A percentile compares a stretch with the other conserved stretches of the same genome.
These are phyloP conservation scores for Brienomyrus longianalis DNA, from an alignment of 2,113 vertebrate species.

Conservation along the genomic window DNA sequence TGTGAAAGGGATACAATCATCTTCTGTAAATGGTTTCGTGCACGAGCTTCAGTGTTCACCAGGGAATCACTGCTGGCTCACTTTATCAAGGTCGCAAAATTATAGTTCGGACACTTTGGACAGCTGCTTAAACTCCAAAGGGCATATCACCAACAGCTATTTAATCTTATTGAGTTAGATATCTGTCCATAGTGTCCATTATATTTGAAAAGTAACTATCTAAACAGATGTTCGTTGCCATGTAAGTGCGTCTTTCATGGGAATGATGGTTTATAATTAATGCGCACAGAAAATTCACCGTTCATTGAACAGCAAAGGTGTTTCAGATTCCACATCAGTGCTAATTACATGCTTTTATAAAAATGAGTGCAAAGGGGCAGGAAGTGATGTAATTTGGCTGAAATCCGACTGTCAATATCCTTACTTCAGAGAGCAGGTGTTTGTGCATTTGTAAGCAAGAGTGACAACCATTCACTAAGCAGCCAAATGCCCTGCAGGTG, in stretches of 20 bases:
- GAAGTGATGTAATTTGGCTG: conserved; percentile 11
- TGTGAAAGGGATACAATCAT: background rate
- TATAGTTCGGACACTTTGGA: background rate
- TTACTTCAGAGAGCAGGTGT: conserved; percentile 10
- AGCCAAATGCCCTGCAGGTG: background rate
- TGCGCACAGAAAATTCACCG: background rate
- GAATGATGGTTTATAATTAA: background rate
- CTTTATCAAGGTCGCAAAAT: background rate
- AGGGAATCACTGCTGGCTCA: background rate
- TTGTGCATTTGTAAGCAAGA: conserved; percentile 2
- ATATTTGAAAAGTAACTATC: background rate
- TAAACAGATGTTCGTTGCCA: conserved; percentile 5
- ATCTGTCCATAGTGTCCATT: background rate
- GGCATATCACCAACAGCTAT: background rate
- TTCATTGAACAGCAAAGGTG: background rate
- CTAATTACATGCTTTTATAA: conserved; percentile 12
- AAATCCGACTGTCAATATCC: conserved; percentile 5
- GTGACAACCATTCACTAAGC: background rate
- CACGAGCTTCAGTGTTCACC: background rate
- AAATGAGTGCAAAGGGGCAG: conserved; percentile 14
- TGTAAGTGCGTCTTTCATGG: background rate
- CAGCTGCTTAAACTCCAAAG: background rate
- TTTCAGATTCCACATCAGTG: conserved; percentile 4
- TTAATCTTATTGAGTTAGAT: conserved; percentile 11
- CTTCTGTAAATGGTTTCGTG: background rate